These are phyloP conservation scores for Ctenopoma kingsleyae DNA, from an alignment of 2,797 vertebrate species.

Conservation along the genomic window DNA sequence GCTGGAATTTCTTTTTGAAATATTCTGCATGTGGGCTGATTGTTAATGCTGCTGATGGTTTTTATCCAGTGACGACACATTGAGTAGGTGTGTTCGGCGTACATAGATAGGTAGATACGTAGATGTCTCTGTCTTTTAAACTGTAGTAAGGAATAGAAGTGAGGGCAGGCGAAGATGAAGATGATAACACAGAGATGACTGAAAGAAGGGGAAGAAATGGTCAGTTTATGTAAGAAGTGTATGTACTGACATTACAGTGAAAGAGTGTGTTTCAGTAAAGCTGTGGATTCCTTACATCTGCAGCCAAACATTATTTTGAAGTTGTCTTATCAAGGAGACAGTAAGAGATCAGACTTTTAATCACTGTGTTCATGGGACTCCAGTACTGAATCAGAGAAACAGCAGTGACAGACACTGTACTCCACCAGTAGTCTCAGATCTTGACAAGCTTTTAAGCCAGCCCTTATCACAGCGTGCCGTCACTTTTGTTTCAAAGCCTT, in stretches of 20 bases:
- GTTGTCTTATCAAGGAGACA: conserved; percentile 4
- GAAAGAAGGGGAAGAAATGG: background rate
- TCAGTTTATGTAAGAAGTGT: background rate
- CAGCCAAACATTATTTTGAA: background rate
- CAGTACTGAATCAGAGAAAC: conserved; percentile 8
- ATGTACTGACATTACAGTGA: background rate
- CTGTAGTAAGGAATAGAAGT: too few species aligned
- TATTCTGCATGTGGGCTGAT: background rate
- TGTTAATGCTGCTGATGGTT: background rate
- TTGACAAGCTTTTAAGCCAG: conserved; percentile 40
- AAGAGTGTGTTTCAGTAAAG: background rate
- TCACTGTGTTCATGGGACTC: background rate
- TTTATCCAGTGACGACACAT: conserved; percentile 1
- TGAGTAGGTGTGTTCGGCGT: too few species aligned
- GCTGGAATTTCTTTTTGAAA: background rate
- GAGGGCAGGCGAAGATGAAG: background rate
- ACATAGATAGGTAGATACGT: too few species aligned
- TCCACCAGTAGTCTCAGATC: conserved; percentile 23
- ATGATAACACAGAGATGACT: background rate
- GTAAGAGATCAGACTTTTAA: conserved; percentile 11
- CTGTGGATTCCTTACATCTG: background rate
- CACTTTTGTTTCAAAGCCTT: conserved; percentile 43
- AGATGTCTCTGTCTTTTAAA: conserved; percentile 1
- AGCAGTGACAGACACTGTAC: background rate
- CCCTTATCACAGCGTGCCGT: conserved; percentile 59